Percentiles rank a stretch among this genome's conserved stretches.
Conservation (phyloP, 2,888 invertebrate genomes). For the Hybos culiciformis region DNA sequence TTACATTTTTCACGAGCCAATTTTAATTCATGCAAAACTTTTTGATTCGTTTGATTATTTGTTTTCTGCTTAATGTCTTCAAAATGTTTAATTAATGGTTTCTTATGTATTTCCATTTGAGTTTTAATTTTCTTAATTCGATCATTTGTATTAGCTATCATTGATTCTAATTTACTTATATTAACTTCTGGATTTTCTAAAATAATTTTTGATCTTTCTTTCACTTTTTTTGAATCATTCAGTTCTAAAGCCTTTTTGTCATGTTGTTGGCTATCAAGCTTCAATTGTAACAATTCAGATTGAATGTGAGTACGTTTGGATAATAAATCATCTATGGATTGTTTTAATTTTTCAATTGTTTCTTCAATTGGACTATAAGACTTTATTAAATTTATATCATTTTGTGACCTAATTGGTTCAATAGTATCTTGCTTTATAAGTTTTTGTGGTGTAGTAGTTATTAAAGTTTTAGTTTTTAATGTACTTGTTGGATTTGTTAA, state of each 20-base stretch:
- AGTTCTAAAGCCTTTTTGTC: constrained; percentile 31
- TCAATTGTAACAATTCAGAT: constrained; percentile 17
- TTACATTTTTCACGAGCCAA: constrained; percentile 22
- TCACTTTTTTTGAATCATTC: constrained; percentile 38
- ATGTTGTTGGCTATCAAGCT: constrained; percentile 29
- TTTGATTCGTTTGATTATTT: constrained; percentile 14
- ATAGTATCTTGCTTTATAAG: constrained; percentile 15
- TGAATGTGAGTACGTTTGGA: constrained; percentile 18
- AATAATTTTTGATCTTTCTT: constrained; percentile 47
- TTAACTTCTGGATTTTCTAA: constrained; percentile 50
- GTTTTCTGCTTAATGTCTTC: constrained; percentile 28
- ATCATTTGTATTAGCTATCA: constrained; percentile 47
- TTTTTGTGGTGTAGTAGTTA: background rate
- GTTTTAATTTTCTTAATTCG: constrained; percentile 47
- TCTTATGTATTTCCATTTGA: constrained; percentile 61
- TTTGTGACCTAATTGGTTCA: constrained; percentile 18
- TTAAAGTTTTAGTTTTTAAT: background rate
- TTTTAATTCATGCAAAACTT: constrained; percentile 16
- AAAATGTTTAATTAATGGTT: constrained; percentile 46
- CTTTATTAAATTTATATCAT: constrained; percentile 15
- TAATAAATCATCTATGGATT: constrained; percentile 29
- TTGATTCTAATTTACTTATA: constrained; percentile 41
- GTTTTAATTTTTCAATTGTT: constrained; percentile 28
- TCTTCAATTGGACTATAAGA: constrained; percentile 13
- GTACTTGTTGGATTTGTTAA: constrained; percentile 2